Base-by-base conservation (phyloP, 2,888 invertebrate species). In the Eupithecia exiguata region DNA sequence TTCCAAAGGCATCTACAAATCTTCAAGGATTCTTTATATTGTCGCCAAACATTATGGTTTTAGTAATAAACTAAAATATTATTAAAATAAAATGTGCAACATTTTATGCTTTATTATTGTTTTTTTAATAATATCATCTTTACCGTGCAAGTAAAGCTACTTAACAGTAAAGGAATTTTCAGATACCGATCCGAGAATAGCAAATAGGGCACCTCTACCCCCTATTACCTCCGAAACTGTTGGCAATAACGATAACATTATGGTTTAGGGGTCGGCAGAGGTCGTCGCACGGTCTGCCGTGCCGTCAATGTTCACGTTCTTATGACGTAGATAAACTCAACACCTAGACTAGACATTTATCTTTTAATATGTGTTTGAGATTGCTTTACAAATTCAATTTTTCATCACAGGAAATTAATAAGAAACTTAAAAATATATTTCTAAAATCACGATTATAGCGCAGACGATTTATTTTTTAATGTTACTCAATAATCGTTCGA, bases 211-310 rank as follows among this genome's bases (percentile, higher is more conserved):
- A 38, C 63, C 63, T 36, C 63, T 72, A 67, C 69, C 69, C 74
- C 66, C 66, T 66, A 69, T 75, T 72, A 69, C 75, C 72, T 69
- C 9, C 69, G 16, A 67, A 72, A 63, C 63, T 63, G 72, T 74
- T 62, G 63, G 70, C 75, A 68, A 72, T 75, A 75, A 68, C 75
- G 70, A 69, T 76, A 76, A 73, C 69, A n/a, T 76, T 76, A 73
- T 74, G 71, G 76, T 69, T 67, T 62, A 66, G 66, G 69, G 71
- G 72, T 68, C 71, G 73, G 53, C 74, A 58, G 74, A 68, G 74
- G 74, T 74, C 76, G 74, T 68, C 71, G 71, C 71, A 53, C 69
- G 62, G 21, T 68, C 65, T 58, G 58, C 58, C 21, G 21, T 14
- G 71, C 74, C 73, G 70, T 76, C 71, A 53, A 63, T 62, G 71